Conservation (phyloP, 2,113 vertebrate genomes). For the Ceyx cyanopectus region DNA sequence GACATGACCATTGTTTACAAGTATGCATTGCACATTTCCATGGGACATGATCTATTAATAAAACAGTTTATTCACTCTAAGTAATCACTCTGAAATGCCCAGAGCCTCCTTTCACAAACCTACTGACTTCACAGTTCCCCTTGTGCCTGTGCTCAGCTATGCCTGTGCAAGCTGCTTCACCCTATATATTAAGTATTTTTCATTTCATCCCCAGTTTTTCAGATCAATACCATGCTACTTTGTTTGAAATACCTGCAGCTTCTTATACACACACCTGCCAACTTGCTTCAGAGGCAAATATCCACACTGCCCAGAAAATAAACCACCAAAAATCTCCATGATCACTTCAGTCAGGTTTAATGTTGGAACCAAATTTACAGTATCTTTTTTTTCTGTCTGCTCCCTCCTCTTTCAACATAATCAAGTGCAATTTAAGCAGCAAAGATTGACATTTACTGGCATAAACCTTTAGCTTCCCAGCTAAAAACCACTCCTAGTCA, state of each 20-base stretch:
- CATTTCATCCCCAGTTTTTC: background rate
- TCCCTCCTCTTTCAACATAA: background rate
- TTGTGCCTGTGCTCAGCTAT: background rate
- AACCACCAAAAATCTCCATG: background rate
- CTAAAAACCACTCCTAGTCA: background rate
- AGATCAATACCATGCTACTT: background rate
- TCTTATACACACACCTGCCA: background rate
- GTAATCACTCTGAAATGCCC: background rate
- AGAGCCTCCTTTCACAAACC: constrained; percentile 9
- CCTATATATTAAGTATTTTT: background rate
- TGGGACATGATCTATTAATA: constrained; percentile 32
- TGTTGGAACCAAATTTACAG: background rate
- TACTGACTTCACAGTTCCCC: constrained; percentile 20
- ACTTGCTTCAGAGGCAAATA: background rate
- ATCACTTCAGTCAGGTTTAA: background rate
- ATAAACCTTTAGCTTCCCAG: background rate
- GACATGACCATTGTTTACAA: background rate
- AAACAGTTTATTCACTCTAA: constrained; percentile 24
- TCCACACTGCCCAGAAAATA: background rate
- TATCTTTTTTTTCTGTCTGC: background rate
- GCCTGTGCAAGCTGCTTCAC: background rate
- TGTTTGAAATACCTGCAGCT: background rate
- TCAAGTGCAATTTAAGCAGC: background rate
- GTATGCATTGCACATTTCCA: background rate
- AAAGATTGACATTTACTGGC: background rate